phyloP scores from a whole-genome alignment of 1,140 invertebrate species.

The Tetramorium alpestre region DNA sequence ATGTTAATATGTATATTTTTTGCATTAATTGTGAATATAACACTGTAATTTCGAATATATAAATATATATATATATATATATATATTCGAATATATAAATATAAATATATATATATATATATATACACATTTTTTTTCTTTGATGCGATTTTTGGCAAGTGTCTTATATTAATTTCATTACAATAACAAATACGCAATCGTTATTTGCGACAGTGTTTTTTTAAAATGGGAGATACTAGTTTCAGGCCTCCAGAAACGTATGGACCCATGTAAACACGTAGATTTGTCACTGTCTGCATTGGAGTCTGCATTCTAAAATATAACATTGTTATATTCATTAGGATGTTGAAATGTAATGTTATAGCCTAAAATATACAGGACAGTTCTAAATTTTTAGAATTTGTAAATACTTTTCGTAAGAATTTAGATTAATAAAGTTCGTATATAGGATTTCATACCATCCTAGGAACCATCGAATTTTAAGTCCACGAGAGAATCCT shows the following conservation, averaged over 20 bases:
- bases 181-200: neutral
- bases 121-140: neutral
- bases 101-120: neutral
- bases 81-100: too few relatives aligned
- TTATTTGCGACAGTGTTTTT: neutral
- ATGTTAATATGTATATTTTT: neutral
- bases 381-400: slow-evolving; percentile 5
- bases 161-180: neutral
- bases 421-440: slow-evolving; percentile 29
- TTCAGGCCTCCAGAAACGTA: neutral
- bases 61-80: neutral
- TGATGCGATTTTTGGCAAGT: neutral
- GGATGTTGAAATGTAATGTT: slow-evolving; percentile 1
- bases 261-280: neutral
- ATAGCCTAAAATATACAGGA: slow-evolving; percentile 26
- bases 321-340: slow-evolving; percentile 20
- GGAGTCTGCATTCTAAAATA: neutral
- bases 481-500: neutral
- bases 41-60: neutral
- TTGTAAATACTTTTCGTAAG: slow-evolving; percentile 11
- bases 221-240: neutral
- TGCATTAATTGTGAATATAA: neutral
- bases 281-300: neutral
- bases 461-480: slow-evolving; percentile 14
- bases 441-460: slow-evolving; percentile 2